Conservation (phyloP, 2,888 invertebrate species). For the Clusia tigrina region DNA sequence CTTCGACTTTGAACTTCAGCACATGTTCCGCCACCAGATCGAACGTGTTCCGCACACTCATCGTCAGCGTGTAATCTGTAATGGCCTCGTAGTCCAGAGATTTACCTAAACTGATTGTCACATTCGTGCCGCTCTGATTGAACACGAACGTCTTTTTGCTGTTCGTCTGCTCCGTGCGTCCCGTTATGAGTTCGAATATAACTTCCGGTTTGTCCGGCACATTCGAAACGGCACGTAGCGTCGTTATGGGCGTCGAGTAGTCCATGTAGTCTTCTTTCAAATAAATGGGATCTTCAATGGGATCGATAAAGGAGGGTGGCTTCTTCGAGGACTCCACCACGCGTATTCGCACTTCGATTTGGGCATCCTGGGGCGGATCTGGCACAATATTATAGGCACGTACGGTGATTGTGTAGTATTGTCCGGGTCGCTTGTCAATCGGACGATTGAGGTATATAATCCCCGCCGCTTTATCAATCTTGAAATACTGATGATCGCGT, state of each 20-base stretch:
- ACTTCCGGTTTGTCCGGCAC: constrained; percentile 77
- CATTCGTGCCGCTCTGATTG: constrained; percentile 74
- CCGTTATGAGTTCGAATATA: constrained; percentile 81
- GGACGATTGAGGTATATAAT: constrained; percentile 74
- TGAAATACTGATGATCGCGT: constrained; percentile 74
- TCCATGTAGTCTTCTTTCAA: constrained; percentile 79
- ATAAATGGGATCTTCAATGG: constrained; percentile 66
- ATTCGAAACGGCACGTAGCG: constrained; percentile 80
- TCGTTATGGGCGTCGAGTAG: constrained; percentile 75
- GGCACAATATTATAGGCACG: constrained; percentile 61
- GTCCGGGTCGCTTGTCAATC: constrained; percentile 61
- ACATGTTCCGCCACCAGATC: constrained; percentile 81
- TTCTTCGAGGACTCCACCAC: constrained; percentile 90
- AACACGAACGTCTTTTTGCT: constrained; percentile 78
- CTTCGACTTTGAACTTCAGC: constrained; percentile 80
- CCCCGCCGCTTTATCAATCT: constrained; percentile 82
- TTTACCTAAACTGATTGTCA: constrained; percentile 78
- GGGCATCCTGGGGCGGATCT: constrained; percentile 68
- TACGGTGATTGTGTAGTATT: constrained; percentile 61
- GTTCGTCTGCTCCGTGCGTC: constrained; percentile 87
- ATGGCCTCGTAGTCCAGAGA: constrained; percentile 85
- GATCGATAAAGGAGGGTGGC: constrained; percentile 77
- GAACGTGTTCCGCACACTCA: constrained; percentile 83
- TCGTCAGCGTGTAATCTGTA: constrained; percentile 82
- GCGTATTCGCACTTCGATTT: constrained; percentile 81